Base-by-base conservation (phyloP, 2,888 invertebrate species). In the Erynnis tages region DNA sequence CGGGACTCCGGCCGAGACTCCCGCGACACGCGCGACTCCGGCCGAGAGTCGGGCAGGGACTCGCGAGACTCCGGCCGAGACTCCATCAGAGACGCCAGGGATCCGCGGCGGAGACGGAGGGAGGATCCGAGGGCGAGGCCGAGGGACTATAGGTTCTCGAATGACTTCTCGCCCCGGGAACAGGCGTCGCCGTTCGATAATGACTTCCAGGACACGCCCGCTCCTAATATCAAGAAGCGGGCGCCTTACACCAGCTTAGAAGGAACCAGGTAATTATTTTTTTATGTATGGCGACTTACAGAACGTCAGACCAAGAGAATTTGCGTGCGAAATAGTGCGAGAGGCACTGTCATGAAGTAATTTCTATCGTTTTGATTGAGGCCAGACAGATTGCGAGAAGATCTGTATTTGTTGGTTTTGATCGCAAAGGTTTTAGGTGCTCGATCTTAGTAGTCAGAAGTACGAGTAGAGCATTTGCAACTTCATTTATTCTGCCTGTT, bases 121-220 rank as follows among this genome's bases (percentile, higher is more conserved):
- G 68, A 77, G 10, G 62, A 62, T 0, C 57, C 63, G 7, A 59
- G 66, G 1, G 53, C 61, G 37, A 59, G 63, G 35, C 58, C 66
- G 46, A 54, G 71, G 7, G 69, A 79, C 56, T 90, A 91, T 52
- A 74, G 91, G 30, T 92, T 93, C 71, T 93, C 93, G 11, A 91
- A 90, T 61, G 93, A 93, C 68, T 93, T 93, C 71, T 90, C 91
- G 0, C 91, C 91, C 16, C 73, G 90, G 8, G 89, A 88, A 4
- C 90, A 88, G 47, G 75, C 81, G 16, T 91, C 92, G 35, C 92
- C 92, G 0, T 93, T 93, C 67, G 93, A 93, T 54, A 91, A 91
- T 56, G 92, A 92, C 57, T 91, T 91, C 62, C 86, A 90, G 0
- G 91, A 91, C 32, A 75, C 81, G 5, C 79, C 91, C 0, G 56